Conservation (phyloP, 2,888 invertebrate genomes). For the Notodonta dromedarius region DNA sequence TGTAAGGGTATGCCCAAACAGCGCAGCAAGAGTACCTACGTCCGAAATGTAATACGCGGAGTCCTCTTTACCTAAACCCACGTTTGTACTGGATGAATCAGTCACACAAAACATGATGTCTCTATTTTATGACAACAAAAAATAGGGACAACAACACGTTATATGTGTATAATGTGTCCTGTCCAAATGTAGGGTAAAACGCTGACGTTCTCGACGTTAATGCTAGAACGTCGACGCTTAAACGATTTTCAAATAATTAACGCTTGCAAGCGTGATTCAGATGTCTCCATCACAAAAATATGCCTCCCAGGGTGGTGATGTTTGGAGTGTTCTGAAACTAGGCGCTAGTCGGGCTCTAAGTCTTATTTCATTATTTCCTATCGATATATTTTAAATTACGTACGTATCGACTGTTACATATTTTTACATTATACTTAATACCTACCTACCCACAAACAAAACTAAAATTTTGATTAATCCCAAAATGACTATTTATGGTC, state of each 20-base stretch:
- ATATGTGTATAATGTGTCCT: too few relatives aligned
- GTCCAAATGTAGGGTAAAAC: too few relatives aligned
- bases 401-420: conserved; percentile 33
- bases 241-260: not conserved
- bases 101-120: too few relatives aligned
- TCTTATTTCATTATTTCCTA: conserved; percentile 48
- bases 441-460: conserved; percentile 1
- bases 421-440: conserved; percentile 1
- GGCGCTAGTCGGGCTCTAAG: conserved; percentile 64
- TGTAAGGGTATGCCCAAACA: not conserved
- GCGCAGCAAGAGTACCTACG: not conserved
- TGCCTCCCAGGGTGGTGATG: conserved; percentile 11
- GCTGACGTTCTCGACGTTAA: too few relatives aligned
- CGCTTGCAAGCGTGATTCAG: conserved; percentile 31
- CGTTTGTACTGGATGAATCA: too few relatives aligned
- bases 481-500: not conserved
- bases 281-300: conserved; percentile 18
- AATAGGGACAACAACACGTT: too few relatives aligned
- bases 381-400: conserved; percentile 32
- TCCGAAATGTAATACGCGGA: not conserved
- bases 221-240: not conserved
- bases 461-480: conserved; percentile 7
- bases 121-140: too few relatives aligned
- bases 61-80: not conserved
- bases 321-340: conserved; percentile 33